A percentile compares a stretch with the other conserved stretches of the same genome.
These are phyloP conservation scores for Pterocles gutturalis DNA, from an alignment of 2,113 vertebrate species.

Conservation along the genomic window DNA sequence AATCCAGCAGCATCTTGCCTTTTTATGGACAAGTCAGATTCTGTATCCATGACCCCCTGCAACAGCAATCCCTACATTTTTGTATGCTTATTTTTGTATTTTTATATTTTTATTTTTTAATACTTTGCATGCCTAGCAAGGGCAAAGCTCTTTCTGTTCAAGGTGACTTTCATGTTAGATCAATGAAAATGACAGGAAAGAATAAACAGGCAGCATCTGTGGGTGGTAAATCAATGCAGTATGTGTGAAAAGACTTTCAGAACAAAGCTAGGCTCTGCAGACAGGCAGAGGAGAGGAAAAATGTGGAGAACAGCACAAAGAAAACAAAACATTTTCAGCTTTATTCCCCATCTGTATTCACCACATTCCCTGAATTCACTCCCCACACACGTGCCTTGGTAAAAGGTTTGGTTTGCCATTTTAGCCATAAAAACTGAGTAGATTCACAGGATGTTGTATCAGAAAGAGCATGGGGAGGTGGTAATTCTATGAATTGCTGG, in stretches of 20 bases:
- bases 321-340: background rate
- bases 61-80: background rate
- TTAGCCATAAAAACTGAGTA: background rate
- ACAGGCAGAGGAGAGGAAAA: background rate
- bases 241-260: background rate
- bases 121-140: background rate
- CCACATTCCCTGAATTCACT: background rate
- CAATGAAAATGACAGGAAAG: background rate
- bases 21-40: background rate
- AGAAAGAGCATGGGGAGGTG: background rate
- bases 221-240: background rate
- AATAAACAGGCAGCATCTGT: background rate
- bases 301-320: background rate
- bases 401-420: background rate
- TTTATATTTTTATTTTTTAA: background rate
- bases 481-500: background rate
- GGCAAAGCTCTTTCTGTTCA: background rate
- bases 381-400: background rate
- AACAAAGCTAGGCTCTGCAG: background rate
- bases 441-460: background rate
- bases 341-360: background rate
- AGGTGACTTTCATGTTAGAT: constrained; percentile 7
- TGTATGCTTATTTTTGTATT: background rate
- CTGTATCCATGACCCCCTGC: background rate
- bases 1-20: background rate